Conservation (phyloP, 2,888 invertebrate genomes). For the Callosobruchus maculatus region DNA sequence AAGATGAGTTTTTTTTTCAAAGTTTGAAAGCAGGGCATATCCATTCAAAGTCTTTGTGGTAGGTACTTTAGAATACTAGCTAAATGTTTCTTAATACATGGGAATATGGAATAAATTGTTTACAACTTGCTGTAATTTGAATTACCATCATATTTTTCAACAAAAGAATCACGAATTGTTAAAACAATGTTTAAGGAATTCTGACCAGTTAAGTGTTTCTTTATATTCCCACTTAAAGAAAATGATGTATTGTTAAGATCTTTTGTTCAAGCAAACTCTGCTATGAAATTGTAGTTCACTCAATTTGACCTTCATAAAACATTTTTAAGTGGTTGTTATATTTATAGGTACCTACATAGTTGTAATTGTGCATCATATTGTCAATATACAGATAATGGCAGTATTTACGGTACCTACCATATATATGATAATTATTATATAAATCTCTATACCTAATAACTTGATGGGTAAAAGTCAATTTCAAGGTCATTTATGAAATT, state of each 20-base stretch:
- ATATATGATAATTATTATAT: not conserved
- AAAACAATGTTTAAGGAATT: not conserved
- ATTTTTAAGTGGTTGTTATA: not conserved
- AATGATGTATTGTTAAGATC: not conserved
- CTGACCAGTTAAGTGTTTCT: not conserved
- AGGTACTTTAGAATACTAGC: too few relatives aligned
- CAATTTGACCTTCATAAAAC: not conserved
- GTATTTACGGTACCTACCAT: too few relatives aligned
- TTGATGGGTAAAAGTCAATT: not conserved
- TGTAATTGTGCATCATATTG: not conserved
- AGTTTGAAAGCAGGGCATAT: too few relatives aligned
- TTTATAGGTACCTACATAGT: not conserved
- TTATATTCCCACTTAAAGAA: not conserved
- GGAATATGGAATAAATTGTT: too few relatives aligned
- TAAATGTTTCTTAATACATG: too few relatives aligned
- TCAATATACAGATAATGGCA: not conserved
- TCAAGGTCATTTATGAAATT: not conserved
- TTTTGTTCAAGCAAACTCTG: not conserved
- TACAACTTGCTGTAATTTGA: not conserved
- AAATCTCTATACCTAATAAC: not conserved
- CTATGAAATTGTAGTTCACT: not conserved
- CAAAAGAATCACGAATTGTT: not conserved
- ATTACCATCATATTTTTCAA: not conserved
- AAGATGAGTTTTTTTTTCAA: too few relatives aligned
- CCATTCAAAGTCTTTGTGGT: too few relatives aligned